Conservation (phyloP, 2,797 vertebrate species). For the Pteronotus mesoamericanus region DNA sequence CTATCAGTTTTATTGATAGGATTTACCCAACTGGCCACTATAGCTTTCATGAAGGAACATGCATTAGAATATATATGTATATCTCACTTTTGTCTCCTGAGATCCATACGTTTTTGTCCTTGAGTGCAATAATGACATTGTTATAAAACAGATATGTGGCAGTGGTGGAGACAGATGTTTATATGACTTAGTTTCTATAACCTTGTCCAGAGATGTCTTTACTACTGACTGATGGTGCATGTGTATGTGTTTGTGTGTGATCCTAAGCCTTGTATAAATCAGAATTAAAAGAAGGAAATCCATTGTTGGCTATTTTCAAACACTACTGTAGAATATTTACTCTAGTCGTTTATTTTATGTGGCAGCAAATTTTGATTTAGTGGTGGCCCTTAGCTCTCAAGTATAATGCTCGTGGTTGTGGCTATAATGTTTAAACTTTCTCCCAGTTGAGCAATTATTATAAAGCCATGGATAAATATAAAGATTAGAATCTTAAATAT, state of each 20-base stretch:
- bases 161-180: not conserved
- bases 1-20: conserved; percentile 30
- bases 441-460: not conserved
- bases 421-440: not conserved
- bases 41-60: conserved; percentile 47
- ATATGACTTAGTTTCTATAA: conserved; percentile 46
- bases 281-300: not conserved
- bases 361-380: not conserved
- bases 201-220: conserved; percentile 49
- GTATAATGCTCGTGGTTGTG: not conserved
- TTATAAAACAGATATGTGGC: conserved; percentile 1
- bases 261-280: not conserved
- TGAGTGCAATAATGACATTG: not conserved
- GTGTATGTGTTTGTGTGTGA: not conserved
- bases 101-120: conserved; percentile 41
- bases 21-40: not conserved
- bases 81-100: conserved; percentile 28
- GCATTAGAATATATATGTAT: conserved; percentile 15
- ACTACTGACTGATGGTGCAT: not conserved
- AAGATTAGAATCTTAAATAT: conserved; percentile 9
- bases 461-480: not conserved
- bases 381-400: not conserved
- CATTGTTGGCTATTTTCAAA: conserved; percentile 15
- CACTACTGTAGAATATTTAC: not conserved
- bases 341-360: not conserved